Evolutionary conservation across 2,113 vertebrate genomes (phyloP).

Genomic region (Gadus macrocephalus): DNA sequence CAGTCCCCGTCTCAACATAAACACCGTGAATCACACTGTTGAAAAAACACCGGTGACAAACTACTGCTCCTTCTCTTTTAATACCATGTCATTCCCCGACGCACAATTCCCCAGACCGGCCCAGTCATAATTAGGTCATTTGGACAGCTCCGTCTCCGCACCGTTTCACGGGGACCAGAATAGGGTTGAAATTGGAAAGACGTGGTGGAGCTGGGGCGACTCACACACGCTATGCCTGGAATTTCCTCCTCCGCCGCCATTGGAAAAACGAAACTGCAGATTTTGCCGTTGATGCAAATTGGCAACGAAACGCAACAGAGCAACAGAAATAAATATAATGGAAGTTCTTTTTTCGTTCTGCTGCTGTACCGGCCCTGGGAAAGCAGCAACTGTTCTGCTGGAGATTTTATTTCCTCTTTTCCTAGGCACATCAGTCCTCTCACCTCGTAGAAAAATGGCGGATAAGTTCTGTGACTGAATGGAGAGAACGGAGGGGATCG

Average conservation of each 20-base stretch:
- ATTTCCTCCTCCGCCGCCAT: slow-evolving; percentile 67
- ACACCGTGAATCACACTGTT: slow-evolving; percentile 32
- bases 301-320: slow-evolving; percentile 46
- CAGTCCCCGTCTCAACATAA: slow-evolving; percentile 34
- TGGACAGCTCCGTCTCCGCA: slow-evolving; percentile 64
- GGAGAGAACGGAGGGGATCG: no score
- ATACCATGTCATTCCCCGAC: slow-evolving; percentile 59
- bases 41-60: slow-evolving; percentile 37
- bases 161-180: slow-evolving; percentile 67
- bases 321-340: slow-evolving; percentile 52
- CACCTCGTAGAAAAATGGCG: no score
- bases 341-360: slow-evolving; percentile 32
- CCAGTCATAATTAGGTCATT: slow-evolving; percentile 73
- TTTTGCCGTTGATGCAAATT: slow-evolving; percentile 57
- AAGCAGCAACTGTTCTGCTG: slow-evolving; percentile 6
- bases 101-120: neutral
- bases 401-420: no score
- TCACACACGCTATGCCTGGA: slow-evolving; percentile 67
- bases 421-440: no score
- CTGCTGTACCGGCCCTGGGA: slow-evolving; percentile 32
- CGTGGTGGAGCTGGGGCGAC: slow-evolving; percentile 57
- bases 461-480: no score
- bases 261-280: slow-evolving; percentile 57
- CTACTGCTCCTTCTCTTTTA: slow-evolving; percentile 53
- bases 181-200: slow-evolving; percentile 68